These are phyloP conservation scores for Conger conger DNA, from an alignment of 2,113 vertebrate species.

Conservation along the genomic window DNA sequence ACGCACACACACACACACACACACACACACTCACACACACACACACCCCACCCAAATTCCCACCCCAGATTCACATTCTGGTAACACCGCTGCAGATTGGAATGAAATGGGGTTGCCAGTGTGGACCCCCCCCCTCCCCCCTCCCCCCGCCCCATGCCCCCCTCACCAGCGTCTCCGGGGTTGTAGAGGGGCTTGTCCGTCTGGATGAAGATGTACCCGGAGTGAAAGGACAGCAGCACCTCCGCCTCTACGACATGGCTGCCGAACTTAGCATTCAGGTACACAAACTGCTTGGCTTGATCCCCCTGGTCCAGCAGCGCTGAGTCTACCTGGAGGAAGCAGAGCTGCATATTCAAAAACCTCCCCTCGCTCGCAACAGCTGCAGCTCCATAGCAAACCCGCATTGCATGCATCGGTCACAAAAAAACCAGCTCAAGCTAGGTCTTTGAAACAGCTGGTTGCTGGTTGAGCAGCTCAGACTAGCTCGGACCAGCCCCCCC, in stretches of 20 bases:
- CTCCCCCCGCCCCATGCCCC: too few relatives aligned
- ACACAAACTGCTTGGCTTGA: conserved; percentile 55
- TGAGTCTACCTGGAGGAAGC: conserved; percentile 55
- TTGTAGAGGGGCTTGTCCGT: conserved; percentile 73
- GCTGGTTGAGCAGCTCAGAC: too few relatives aligned
- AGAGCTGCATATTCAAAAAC: background rate
- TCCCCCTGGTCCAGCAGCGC: conserved; percentile 36
- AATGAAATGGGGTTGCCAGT: too few relatives aligned
- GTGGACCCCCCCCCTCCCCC: too few relatives aligned
- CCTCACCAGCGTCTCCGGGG: conserved; percentile 63
- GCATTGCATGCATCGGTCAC: background rate
- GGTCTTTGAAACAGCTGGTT: too few relatives aligned
- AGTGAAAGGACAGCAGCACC: conserved; percentile 61
- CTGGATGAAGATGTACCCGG: conserved; percentile 72
- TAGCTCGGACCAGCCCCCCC: too few relatives aligned
- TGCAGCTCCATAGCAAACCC: background rate
- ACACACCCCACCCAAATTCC: too few relatives aligned
- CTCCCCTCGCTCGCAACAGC: background rate
- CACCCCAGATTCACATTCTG: too few relatives aligned
- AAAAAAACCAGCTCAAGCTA: too few relatives aligned
- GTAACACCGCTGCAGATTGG: too few relatives aligned
- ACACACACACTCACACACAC: too few relatives aligned
- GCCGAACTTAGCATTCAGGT: conserved; percentile 54
- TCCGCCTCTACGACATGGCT: conserved; percentile 23
- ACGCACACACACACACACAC: too few relatives aligned